Evolutionary conservation across 2,797 vertebrate genomes (phyloP), one percentile per base, ranked within the genome.

Genomic region (Loriculus beryllinus): DNA sequence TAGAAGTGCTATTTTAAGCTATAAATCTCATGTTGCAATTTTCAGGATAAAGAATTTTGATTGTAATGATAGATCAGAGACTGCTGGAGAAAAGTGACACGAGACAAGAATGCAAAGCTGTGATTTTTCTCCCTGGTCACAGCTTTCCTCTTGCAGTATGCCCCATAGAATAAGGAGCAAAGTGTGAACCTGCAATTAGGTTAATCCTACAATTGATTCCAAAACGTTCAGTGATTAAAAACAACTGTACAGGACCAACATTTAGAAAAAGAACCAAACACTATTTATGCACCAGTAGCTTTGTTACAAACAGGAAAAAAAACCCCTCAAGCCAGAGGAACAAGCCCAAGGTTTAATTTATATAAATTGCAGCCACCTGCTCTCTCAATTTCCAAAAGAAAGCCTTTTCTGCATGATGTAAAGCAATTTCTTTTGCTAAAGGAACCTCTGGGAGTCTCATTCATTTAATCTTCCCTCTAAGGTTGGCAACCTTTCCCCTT

Each of bases 281-380:
- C 74, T 33, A 28, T 80, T 81, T 82, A 70, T 88, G 79, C 68
- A 40, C 79, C 71, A 74, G 65, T 48, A 75, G 72, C 79, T 96
- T 88, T 86, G 78, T 86, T 84, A 85, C 88, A 91, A 95, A 39
- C 39, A 51, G 19, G 31, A 23, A 60, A 19, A 19, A 64, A 80
- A 45, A 47, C 0, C 3, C 45, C n/a, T 72, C 37, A 45, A 68
- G 69, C 43, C 91, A 69, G 48, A 83, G 70, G 65, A 92, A 93
- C 20, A 71, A 89, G 43, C 40, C 82, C 77, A 84, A 65, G 18
- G 78, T 88, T 91, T 96, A 95, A 96, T 94, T 93, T 92, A 86
- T 91, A 84, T 94, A 94, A 96, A 97, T 97, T 96, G 88, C 88
- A 90, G 83, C 79, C 93, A 90, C 90, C 93, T 95, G 91, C 78